Base-by-base conservation (phyloP, 2,113 vertebrate species). In the Typhlomys cinereus region DNA sequence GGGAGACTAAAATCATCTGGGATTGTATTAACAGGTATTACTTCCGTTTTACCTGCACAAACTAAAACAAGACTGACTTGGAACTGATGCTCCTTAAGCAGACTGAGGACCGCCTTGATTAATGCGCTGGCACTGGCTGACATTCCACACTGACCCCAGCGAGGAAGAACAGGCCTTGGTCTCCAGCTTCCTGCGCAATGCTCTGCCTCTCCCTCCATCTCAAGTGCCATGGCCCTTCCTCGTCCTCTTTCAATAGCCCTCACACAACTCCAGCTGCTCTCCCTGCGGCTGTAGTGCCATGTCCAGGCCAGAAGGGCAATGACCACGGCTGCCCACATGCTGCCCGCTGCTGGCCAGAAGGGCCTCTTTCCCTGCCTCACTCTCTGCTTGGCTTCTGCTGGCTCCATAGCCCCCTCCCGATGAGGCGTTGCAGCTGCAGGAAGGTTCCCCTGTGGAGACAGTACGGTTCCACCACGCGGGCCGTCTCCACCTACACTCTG, bases 291-390 rank as follows among this genome's bases (percentile, higher is more conserved):
- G 84, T 85, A 71, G 39, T 34, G 62, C 31, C 82, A 78, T 34
- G 46, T 92, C 88, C 85, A 92, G 94, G 62, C 29, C 64, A 75
- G n/a, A n/a, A 66, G 52, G 41, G 34, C 21, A 88, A n/a, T n/a
- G n/a, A n/a, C n/a, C n/a, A n/a, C n/a, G 66, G 48, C 29, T 12
- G 13, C 7, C 62, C 25, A 17, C n/a, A n/a, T n/a, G n/a, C n/a
- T n/a, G n/a, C n/a, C n/a, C n/a, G n/a, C n/a, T n/a, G n/a, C n/a
- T n/a, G n/a, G n/a, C n/a, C n/a, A n/a, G n/a, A n/a, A n/a, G n/a
- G 27, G 21, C 41, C 61, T 23, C 15, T 5, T 29, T 41, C 75
- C 74, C 44, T 64, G 50, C 10, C 41, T 52, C 25, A 54, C 50
- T 20, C 52, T 79, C 31, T 52, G n/a, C 80, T 78, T 54, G 34